Conservation (phyloP, 1,140 invertebrate species). For the Stegodyphus mimosarum region DNA sequence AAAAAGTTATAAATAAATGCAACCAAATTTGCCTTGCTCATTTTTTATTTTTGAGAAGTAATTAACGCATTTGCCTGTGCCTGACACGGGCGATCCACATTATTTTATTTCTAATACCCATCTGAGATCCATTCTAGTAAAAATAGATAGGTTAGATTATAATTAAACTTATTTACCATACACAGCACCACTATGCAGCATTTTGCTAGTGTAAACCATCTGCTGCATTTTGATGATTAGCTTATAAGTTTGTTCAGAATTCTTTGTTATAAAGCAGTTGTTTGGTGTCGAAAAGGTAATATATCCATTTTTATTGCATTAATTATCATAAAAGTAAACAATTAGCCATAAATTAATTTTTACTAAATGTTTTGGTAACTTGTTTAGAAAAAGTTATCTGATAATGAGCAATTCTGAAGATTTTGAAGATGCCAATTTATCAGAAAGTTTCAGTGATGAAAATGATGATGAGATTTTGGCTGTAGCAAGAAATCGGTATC, state of each 20-base stretch:
- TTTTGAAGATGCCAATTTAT: slow-evolving; percentile 4
- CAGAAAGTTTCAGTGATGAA: neutral
- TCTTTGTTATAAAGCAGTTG: neutral
- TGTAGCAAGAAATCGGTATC: neutral
- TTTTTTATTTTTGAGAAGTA: too few species aligned
- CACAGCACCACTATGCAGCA: neutral
- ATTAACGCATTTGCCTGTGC: too few species aligned
- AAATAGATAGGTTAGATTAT: neutral
- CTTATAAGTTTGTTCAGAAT: neutral
- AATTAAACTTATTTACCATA: neutral
- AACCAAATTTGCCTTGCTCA: too few species aligned
- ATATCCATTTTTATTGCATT: neutral
- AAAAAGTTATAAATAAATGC: too few species aligned
- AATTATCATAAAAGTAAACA: neutral
- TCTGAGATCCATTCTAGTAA: neutral
- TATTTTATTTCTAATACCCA: neutral
- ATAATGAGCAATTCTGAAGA: neutral
- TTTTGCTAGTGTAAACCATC: neutral
- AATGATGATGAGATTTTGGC: neutral
- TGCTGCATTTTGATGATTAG: neutral
- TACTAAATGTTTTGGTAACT: neutral
- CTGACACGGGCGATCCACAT: neutral
- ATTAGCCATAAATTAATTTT: neutral
- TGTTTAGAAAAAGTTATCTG: neutral
- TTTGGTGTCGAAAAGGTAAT: neutral